phyloP scores from a whole-genome alignment of 2,113 vertebrate genomes.

The Malurus elegans region DNA sequence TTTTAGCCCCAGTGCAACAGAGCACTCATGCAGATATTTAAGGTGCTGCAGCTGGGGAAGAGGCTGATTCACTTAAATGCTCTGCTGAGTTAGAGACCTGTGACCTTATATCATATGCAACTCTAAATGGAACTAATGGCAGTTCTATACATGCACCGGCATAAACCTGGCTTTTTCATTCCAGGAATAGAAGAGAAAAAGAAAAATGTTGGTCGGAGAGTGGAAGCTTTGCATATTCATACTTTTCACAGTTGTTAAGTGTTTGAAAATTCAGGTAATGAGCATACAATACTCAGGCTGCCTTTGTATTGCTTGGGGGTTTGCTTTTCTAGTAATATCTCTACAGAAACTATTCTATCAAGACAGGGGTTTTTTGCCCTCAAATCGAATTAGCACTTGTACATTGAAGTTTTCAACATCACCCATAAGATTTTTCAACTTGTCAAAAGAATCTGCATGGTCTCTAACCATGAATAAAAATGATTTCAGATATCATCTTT shows the following conservation, averaged over 20 bases:
- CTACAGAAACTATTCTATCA: slow-evolving; percentile 55
- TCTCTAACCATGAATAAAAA: slow-evolving; percentile 78
- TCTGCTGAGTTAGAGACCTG: neutral
- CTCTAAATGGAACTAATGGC: neutral
- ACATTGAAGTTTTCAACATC: slow-evolving; percentile 73
- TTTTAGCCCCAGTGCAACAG: neutral
- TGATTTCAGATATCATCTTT: slow-evolving; percentile 72
- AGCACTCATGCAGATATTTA: neutral
- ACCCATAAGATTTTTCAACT: slow-evolving; percentile 76
- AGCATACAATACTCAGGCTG: slow-evolving; percentile 61
- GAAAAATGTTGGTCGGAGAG: slow-evolving; percentile 4
- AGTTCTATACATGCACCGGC: neutral
- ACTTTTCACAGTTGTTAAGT: slow-evolving; percentile 53
- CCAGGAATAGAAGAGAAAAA: neutral
- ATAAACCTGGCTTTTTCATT: neutral
- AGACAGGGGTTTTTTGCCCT: neutral
- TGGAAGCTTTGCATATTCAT: slow-evolving; percentile 71
- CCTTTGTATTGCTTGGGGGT: slow-evolving; percentile 68
- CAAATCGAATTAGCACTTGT: slow-evolving; percentile 70
- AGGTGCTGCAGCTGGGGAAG: neutral
- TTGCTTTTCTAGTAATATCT: slow-evolving; percentile 60
- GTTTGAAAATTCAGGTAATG: slow-evolving; percentile 68
- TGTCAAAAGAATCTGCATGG: slow-evolving; percentile 68
- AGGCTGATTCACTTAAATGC: neutral
- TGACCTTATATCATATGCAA: neutral